Conservation (phyloP, 2,113 vertebrate species). For the Alligator sinensis region DNA sequence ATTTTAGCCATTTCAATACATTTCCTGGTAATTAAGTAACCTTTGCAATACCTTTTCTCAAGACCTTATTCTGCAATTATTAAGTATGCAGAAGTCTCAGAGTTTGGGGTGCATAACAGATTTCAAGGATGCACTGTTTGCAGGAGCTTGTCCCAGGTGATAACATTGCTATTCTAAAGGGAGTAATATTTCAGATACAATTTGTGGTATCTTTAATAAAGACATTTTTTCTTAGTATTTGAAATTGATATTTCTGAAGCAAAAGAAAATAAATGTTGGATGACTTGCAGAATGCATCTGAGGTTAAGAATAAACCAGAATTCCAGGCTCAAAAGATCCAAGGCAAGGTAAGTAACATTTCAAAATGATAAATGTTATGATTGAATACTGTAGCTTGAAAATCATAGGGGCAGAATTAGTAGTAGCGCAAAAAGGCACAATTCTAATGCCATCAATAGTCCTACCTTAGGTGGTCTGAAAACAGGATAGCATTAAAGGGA, state of each 20-base stretch:
- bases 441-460: background rate
- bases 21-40: background rate
- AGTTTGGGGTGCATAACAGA: background rate
- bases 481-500: background rate
- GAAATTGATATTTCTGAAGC: constrained; percentile 28
- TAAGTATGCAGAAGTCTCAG: background rate
- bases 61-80: background rate
- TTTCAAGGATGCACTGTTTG: background rate
- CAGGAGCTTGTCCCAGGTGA: background rate
- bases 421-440: background rate
- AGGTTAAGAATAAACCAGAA: background rate
- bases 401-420: background rate
- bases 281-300: constrained; percentile 22
- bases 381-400: background rate
- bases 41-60: background rate
- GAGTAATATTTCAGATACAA: background rate
- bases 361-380: background rate
- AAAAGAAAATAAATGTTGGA: background rate
- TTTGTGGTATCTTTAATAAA: background rate
- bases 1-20: background rate
- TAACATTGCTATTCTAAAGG: background rate
- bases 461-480: background rate
- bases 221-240: constrained; percentile 24
- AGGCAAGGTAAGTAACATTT: constrained; percentile 50
- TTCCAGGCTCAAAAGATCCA: constrained; percentile 64